phyloP scores from a whole-genome alignment of 2,113 vertebrate species.

The Oncorhynchus masou region DNA sequence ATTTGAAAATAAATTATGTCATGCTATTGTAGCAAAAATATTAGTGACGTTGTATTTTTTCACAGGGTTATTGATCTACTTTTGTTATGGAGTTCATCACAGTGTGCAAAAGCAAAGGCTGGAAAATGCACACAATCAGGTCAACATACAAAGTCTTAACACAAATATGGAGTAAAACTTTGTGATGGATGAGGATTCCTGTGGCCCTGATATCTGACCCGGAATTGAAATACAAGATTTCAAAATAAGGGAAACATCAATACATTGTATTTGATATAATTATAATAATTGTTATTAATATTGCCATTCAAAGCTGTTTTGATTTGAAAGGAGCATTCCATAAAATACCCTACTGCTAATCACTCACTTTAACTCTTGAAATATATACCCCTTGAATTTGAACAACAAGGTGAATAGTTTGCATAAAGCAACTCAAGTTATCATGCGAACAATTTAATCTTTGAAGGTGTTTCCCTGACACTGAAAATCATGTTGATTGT shows the following conservation, averaged over 20 bases:
- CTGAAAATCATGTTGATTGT: too few species aligned
- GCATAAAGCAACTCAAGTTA: neutral
- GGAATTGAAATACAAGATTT: neutral
- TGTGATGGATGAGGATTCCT: slow-evolving; percentile 18
- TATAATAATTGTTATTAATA: neutral
- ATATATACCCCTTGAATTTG: neutral
- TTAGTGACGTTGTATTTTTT: neutral
- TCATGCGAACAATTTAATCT: too few species aligned
- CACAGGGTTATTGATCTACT: slow-evolving; percentile 82
- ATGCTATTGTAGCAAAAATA: neutral
- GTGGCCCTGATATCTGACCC: slow-evolving; percentile 1
- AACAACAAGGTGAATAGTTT: neutral
- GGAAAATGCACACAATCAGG: slow-evolving; percentile 13
- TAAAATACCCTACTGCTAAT: neutral
- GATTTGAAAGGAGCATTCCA: neutral
- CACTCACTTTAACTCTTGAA: neutral
- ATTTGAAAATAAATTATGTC: neutral
- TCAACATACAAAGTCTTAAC: slow-evolving; percentile 34
- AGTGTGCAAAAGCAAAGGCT: slow-evolving; percentile 72
- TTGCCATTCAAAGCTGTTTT: neutral
- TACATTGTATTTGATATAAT: neutral
- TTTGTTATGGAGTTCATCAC: slow-evolving; percentile 79
- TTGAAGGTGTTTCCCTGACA: too few species aligned
- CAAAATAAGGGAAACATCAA: neutral
- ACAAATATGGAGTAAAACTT: slow-evolving; percentile 11